Base-by-base conservation (phyloP, 2,888 invertebrate genomes). In the Adelognathus sp. region DNA sequence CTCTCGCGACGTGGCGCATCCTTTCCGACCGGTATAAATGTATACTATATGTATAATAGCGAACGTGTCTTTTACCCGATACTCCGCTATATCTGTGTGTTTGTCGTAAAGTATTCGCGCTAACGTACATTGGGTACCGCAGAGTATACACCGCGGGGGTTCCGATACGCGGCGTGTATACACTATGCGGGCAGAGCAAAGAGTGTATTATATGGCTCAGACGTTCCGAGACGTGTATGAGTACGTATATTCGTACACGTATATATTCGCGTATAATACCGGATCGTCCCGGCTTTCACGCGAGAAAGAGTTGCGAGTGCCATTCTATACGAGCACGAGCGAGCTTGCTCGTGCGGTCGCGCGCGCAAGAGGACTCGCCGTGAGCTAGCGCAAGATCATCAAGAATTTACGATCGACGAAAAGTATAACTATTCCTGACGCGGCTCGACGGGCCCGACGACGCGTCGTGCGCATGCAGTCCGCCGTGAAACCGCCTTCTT, bases 141-240 rank as follows among this genome's bases (percentile, higher is more conserved):
- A 73, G 76, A 73, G 71, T 70, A 80, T 81, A 76, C 82, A 80
- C 81, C 76, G 81, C 82, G 74, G 82, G 82, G 80, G 82, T 79
- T 60, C 78, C 50, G 31, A 64, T 46, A 60, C 64, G n/a, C n/a
- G 78, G 69, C 70, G 33, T 75, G 78, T 75, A 70, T 69, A 69
- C 67, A 61, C 74, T 75, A 79, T 79, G 78, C 78, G 78, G 78
- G 78, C 70, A 66, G 52, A 70, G 64, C 50, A 60, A 60, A 66
- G 44, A 39, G 69, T n/a, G n/a, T 74, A 70, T 74, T 66, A 64
- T 69, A 64, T 74, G 52, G 73, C 70, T 71, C 21, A 71, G 78
- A 70, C 29, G 58, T 60, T 60, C 24, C 27, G 58, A 44, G 41
- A 50, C 29, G 50, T 33, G n/a, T 63, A 44, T 24, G 14, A n/a